Evolutionary conservation across 2,888 invertebrate genomes (phyloP), one percentile per base, ranked within the genome.

Genomic region (Cenopis cana): DNA sequence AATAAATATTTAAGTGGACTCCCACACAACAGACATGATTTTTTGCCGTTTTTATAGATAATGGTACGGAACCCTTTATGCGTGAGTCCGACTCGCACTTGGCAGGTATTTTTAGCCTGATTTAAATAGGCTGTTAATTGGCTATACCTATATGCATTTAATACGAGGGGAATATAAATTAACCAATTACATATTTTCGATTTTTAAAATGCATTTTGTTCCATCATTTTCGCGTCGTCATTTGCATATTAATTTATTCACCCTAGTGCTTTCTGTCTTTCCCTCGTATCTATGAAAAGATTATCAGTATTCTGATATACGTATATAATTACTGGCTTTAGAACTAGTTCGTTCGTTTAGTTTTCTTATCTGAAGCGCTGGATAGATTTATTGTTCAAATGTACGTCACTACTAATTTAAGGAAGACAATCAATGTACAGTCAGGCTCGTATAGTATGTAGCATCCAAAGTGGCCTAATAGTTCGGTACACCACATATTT

Each of bases 171-270:
- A 14, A 41, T 33, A 41, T 14, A 14, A 14, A 46, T 46, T n/a
- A 46, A 5, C 41, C 5, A 46, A n/a, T 46, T n/a, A 46, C n/a
- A 8, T 46, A 12, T 9, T 55, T 54, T 20, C 18, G 11, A 41
- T 54, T 60, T 65, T 66, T n/a, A 41, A 54, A 66, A 60, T 61
- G 60, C 70, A 66, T 55, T 71, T 66, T 55, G 60, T 14, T 60
- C 52, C 24, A 55, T 71, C 61, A 67, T 38, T 67, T 60, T 71
- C 49, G 60, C 38, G 49, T 71, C 24, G 36, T 56, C 24, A 56
- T 61, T 66, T 46, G 60, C 60, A 67, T 71, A 52, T 49, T 71
- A 67, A 71, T 71, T 61, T 61, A 71, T 71, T 61, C 66, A 71
- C 71, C 71, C 71, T 8, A 50, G 24, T 29, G 55, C n/a, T 36